phyloP scores from a whole-genome alignment of 2,888 invertebrate species.

The Drosophila infuscata region DNA sequence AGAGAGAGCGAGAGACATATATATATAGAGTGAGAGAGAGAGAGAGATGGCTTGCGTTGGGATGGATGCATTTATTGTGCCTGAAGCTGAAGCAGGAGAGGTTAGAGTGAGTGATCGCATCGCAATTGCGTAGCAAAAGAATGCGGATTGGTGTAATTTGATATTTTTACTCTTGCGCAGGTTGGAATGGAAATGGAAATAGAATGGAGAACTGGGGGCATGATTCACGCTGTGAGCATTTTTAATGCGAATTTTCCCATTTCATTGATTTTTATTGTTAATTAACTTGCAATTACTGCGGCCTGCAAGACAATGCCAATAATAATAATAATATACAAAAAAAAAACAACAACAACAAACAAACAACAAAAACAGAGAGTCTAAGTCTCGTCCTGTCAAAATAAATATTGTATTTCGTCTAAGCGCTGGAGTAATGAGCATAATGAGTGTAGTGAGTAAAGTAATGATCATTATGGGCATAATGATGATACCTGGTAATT shows the following conservation, averaged over 20 bases:
- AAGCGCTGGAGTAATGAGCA: constrained; percentile 29
- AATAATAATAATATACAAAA: not conserved
- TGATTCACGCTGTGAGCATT: constrained; percentile 64
- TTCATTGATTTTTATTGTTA: constrained; percentile 62
- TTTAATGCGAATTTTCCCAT: constrained; percentile 62
- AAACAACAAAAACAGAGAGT: constrained; percentile 2
- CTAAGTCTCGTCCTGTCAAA: constrained; percentile 68
- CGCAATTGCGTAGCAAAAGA: constrained; percentile 61
- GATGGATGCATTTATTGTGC: constrained; percentile 8
- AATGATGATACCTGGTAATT: constrained; percentile 33
- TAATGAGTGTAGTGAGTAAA: not conserved
- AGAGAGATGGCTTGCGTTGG: constrained; percentile 35
- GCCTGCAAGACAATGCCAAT: constrained; percentile 41
- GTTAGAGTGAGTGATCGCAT: constrained; percentile 30
- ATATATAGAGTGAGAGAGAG: not conserved
- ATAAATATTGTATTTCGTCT: constrained; percentile 79
- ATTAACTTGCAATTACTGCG: constrained; percentile 74
- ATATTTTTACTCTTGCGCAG: constrained; percentile 63
- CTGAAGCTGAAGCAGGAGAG: not conserved
- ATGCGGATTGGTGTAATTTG: constrained; percentile 59
- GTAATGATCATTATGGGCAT: constrained; percentile 13
- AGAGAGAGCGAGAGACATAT: constrained; percentile 8
- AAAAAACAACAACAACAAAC: not conserved
- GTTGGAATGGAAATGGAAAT: constrained; percentile 29
- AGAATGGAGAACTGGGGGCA: constrained; percentile 7